phyloP scores from a whole-genome alignment of 2,888 invertebrate genomes.

The Marronus borbonicus region DNA sequence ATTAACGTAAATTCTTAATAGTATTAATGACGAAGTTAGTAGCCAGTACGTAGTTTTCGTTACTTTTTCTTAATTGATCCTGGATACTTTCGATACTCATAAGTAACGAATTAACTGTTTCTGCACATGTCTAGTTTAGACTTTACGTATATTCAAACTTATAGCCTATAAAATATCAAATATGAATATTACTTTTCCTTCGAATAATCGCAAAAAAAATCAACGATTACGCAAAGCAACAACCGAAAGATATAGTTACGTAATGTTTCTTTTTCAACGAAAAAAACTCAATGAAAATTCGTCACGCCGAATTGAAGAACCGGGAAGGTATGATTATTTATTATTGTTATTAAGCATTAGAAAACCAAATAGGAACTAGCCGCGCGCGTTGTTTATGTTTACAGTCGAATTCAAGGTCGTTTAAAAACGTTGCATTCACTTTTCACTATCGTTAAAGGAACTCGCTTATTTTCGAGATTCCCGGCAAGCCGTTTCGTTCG shows the following conservation, averaged over 20 bases:
- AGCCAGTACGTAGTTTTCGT: too few species aligned
- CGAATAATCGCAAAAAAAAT: neutral
- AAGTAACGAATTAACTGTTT: too few species aligned
- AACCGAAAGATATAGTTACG: neutral
- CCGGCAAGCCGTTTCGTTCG: neutral
- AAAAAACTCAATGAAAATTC: neutral
- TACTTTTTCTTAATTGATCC: too few species aligned
- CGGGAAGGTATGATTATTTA: conserved; percentile 4
- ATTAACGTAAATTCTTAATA: too few species aligned
- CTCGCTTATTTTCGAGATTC: conserved; percentile 38
- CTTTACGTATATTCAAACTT: too few species aligned
- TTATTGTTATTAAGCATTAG: conserved; percentile 23
- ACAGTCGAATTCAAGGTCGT: conserved; percentile 37
- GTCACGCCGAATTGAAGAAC: neutral
- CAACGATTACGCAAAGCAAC: neutral
- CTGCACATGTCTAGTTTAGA: too few species aligned
- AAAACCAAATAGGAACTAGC: conserved; percentile 30
- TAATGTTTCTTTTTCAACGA: neutral
- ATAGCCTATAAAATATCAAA: too few species aligned
- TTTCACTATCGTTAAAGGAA: conserved; percentile 41
- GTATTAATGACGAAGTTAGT: too few species aligned
- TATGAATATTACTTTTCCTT: too few species aligned
- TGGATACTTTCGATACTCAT: too few species aligned
- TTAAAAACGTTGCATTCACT: conserved; percentile 39
- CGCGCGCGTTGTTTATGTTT: conserved; percentile 36